Conservation (phyloP, 1,140 invertebrate species). For the Saxidomus purpurata region DNA sequence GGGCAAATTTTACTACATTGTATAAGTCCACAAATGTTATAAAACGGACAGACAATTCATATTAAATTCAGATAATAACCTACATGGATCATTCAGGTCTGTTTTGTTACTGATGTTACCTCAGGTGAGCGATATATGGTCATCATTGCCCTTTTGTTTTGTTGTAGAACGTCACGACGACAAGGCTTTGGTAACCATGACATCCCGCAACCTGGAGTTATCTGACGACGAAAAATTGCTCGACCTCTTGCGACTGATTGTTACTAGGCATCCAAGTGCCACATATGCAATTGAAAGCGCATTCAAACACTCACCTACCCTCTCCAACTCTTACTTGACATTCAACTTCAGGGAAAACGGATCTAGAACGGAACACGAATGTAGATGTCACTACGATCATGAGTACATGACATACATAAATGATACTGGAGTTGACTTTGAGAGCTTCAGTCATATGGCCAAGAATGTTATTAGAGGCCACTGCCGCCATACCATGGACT, state of each 20-base stretch:
- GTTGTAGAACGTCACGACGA: too few species aligned
- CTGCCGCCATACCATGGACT: constrained; percentile 44
- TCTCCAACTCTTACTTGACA: constrained; percentile 45
- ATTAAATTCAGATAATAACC: too few species aligned
- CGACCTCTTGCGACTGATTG: constrained; percentile 50
- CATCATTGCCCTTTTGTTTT: too few species aligned
- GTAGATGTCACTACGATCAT: constrained; percentile 60
- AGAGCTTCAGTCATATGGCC: constrained; percentile 39
- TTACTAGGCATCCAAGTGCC: constrained; percentile 40
- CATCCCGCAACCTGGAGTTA: background rate
- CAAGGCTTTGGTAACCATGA: too few species aligned
- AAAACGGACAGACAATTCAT: too few species aligned
- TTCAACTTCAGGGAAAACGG: constrained; percentile 58
- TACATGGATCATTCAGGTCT: too few species aligned
- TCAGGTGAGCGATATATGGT: too few species aligned
- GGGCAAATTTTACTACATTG: too few species aligned
- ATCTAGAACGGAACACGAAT: constrained; percentile 22
- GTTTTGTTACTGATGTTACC: too few species aligned
- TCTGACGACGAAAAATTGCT: constrained; percentile 39
- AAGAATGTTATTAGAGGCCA: constrained; percentile 53
- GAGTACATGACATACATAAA: constrained; percentile 62
- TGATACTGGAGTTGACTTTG: constrained; percentile 44
- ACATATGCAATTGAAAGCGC: constrained; percentile 33
- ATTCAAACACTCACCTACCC: constrained; percentile 42
- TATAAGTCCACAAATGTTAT: too few species aligned